Percentiles rank a stretch among this genome's conserved stretches.
These are phyloP conservation scores for Bradypus variegatus DNA, from an alignment of 2,797 vertebrate species.

Conservation along the genomic window DNA sequence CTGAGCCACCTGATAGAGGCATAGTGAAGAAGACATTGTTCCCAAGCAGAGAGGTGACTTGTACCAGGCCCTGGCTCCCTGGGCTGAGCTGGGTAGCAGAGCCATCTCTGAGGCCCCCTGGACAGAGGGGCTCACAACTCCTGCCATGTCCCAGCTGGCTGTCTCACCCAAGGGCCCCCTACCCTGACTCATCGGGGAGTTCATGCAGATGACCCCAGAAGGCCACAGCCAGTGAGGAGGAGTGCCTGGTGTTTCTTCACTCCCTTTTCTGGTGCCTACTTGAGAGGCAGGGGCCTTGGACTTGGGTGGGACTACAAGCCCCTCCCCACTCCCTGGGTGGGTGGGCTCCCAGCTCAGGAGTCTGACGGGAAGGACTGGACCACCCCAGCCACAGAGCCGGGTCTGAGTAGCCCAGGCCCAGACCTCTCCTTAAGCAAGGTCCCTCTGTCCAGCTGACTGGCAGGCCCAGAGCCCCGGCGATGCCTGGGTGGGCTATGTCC, in stretches of 20 bases:
- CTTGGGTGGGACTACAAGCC: neutral
- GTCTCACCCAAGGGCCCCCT: neutral
- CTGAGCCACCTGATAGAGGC: neutral
- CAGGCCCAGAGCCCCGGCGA: neutral
- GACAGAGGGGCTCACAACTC: neutral
- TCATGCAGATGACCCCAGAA: neutral
- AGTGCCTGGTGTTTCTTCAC: neutral
- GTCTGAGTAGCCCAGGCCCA: neutral
- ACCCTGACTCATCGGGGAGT: neutral
- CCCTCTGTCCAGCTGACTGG: neutral
- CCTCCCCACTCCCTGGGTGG: neutral
- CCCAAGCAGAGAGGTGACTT: neutral
- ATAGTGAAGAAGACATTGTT: neutral
- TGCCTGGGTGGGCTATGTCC: neutral
- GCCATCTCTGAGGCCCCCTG: neutral
- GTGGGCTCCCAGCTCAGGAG: neutral
- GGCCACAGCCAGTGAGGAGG: neutral
- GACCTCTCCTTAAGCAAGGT: neutral
- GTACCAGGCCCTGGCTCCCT: neutral
- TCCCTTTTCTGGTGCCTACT: neutral
- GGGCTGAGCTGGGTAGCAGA: neutral
- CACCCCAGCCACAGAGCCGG: neutral
- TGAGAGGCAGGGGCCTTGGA: neutral
- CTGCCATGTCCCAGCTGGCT: neutral
- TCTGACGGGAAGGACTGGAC: neutral